Percentiles rank a stretch among this genome's conserved stretches.
phyloP scores from a whole-genome alignment of 2,113 vertebrate genomes.

The Apeltes quadracus region DNA sequence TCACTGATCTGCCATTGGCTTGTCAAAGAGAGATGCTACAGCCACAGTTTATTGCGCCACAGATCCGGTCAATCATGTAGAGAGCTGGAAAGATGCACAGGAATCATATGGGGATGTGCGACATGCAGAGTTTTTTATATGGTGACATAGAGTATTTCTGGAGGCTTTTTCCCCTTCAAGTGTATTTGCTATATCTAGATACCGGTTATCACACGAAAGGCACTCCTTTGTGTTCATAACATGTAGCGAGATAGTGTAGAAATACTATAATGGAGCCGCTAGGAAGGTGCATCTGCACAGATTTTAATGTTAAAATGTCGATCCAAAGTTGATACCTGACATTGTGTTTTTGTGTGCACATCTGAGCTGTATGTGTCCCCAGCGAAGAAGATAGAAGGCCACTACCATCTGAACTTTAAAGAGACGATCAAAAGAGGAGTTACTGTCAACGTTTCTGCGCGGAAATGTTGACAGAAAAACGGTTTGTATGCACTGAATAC shows the following conservation, averaged over 20 bases:
- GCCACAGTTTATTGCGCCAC: conserved; percentile 57
- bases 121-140: conserved; percentile 21
- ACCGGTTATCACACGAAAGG: conserved; percentile 12
- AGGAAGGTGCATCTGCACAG: background rate
- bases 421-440: background rate
- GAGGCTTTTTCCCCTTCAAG: conserved; percentile 17
- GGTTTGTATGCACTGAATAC: background rate
- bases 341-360: background rate
- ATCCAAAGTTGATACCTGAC: background rate
- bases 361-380: background rate
- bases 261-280: background rate
- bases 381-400: background rate
- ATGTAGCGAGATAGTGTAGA: conserved; percentile 7
- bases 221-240: conserved; percentile 18
- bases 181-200: conserved; percentile 21
- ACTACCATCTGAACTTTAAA: background rate
- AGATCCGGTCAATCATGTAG: conserved; percentile 60
- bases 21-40: conserved; percentile 68
- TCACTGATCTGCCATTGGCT: conserved; percentile 65
- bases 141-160: conserved; percentile 4
- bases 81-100: conserved; percentile 57
- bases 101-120: conserved; percentile 43
- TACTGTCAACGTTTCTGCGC: background rate
- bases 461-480: background rate
- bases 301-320: background rate